Conservation (phyloP, 1,140 invertebrate species). For the Catajapyx aquilonaris region DNA sequence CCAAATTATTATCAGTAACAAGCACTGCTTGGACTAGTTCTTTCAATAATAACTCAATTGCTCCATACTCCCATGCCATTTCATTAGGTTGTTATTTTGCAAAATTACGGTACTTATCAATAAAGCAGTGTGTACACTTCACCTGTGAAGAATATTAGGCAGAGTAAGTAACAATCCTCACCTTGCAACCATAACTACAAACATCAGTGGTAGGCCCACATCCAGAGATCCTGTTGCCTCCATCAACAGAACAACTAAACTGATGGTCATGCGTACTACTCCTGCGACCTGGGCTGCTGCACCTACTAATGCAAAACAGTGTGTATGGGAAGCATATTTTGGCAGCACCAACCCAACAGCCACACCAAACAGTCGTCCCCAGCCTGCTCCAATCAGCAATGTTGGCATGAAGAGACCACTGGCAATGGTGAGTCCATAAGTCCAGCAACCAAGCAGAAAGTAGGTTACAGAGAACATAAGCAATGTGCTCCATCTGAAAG, state of each 20-base stretch:
- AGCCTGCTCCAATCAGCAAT: slow-evolving; percentile 83
- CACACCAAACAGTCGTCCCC: slow-evolving; percentile 75
- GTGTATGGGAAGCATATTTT: too few species aligned
- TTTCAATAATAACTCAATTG: too few species aligned
- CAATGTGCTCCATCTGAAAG: slow-evolving; percentile 60
- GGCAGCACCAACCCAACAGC: slow-evolving; percentile 53
- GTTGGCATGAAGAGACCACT: slow-evolving; percentile 95
- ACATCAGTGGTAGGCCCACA: slow-evolving; percentile 73
- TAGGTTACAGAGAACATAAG: slow-evolving; percentile 66
- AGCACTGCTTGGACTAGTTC: too few species aligned
- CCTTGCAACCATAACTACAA: slow-evolving; percentile 82
- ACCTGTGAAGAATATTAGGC: too few species aligned
- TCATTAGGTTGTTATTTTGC: too few species aligned
- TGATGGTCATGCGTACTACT: slow-evolving; percentile 90
- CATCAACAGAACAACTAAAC: slow-evolving; percentile 83
- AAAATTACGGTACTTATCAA: too few species aligned
- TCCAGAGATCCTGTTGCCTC: slow-evolving; percentile 90
- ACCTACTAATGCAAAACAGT: slow-evolving; percentile 81
- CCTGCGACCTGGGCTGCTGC: slow-evolving; percentile 91
- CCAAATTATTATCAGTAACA: too few species aligned
- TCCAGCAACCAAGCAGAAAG: slow-evolving; percentile 75
- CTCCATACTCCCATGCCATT: too few species aligned
- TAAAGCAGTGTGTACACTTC: too few species aligned
- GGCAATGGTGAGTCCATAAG: slow-evolving; percentile 84
- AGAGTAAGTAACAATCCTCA: too few species aligned